phyloP scores from a whole-genome alignment of 2,113 vertebrate genomes.

The Platichthys flesus region DNA sequence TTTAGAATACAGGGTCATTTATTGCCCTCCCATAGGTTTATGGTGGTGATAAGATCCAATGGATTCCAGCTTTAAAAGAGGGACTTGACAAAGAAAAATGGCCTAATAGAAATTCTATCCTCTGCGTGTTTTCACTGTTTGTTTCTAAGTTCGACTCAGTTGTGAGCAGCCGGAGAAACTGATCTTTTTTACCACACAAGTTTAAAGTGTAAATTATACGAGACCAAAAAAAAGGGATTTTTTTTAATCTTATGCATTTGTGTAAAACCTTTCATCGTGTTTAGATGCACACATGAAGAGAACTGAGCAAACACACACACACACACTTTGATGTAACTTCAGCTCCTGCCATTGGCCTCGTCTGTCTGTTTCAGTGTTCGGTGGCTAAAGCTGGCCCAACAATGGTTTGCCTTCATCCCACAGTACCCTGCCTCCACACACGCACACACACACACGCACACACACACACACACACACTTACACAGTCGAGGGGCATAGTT shows the following conservation, averaged over 20 bases:
- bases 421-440: not conserved
- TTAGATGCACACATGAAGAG: conserved; percentile 8
- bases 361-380: conserved; percentile 50
- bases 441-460: not conserved
- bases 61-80: conserved; percentile 35
- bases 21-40: not conserved
- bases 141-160: conserved; percentile 2
- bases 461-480: not conserved
- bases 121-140: conserved; percentile 36
- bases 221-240: conserved; percentile 20
- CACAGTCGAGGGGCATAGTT: conserved; percentile 30
- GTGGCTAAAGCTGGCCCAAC: conserved; percentile 53
- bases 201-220: not conserved
- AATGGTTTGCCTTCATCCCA: conserved; percentile 70
- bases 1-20: conserved; percentile 20
- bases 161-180: not conserved
- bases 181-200: not conserved
- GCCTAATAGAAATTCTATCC: conserved; percentile 49
- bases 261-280: conserved; percentile 10
- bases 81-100: conserved; percentile 21
- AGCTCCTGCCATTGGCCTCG: conserved; percentile 49
- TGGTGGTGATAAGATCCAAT: conserved; percentile 13
- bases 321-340: conserved; percentile 50
- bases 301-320: conserved; percentile 9
- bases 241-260: not conserved